These are phyloP conservation scores for Drosophila imparisetae DNA, from an alignment of 2,888 invertebrate genomes.

Conservation along the genomic window DNA sequence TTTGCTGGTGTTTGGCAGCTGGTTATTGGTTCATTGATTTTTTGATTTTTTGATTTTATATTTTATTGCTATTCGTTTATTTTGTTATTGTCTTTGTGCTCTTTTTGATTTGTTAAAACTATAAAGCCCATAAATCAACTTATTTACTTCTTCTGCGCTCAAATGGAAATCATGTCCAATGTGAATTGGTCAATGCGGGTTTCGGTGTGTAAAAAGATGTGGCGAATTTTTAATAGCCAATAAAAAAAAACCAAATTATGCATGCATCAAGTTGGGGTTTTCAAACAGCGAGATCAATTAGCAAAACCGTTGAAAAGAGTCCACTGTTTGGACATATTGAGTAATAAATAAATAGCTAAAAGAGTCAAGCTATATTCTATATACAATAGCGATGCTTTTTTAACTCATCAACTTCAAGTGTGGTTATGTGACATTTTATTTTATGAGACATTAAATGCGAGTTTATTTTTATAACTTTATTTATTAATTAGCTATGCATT, in stretches of 20 bases:
- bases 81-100: constrained; percentile 22
- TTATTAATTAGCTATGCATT: background rate
- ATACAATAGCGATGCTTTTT: background rate
- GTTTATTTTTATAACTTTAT: background rate
- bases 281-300: constrained; percentile 53
- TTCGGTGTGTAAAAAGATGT: constrained; percentile 48
- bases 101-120: constrained; percentile 40
- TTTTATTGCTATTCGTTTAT: constrained; percentile 18
- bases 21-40: constrained; percentile 9
- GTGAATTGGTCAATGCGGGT: constrained; percentile 37
- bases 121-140: constrained; percentile 15
- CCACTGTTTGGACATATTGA: background rate
- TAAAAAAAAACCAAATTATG: constrained; percentile 32
- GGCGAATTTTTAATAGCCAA: constrained; percentile 36
- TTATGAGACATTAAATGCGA: background rate
- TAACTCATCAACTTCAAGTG: background rate
- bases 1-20: constrained; percentile 23
- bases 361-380: background rate
- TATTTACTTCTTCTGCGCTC: background rate
- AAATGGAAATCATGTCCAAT: constrained; percentile 33
- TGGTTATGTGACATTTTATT: background rate
- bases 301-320: constrained; percentile 14
- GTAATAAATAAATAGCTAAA: background rate
- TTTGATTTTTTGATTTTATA: constrained; percentile 8
- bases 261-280: constrained; percentile 50